Evolutionary conservation across 2,113 vertebrate species (phyloP), one percentile per base, ranked within the genome.

Genomic region (Larimichthys polyactis): DNA sequence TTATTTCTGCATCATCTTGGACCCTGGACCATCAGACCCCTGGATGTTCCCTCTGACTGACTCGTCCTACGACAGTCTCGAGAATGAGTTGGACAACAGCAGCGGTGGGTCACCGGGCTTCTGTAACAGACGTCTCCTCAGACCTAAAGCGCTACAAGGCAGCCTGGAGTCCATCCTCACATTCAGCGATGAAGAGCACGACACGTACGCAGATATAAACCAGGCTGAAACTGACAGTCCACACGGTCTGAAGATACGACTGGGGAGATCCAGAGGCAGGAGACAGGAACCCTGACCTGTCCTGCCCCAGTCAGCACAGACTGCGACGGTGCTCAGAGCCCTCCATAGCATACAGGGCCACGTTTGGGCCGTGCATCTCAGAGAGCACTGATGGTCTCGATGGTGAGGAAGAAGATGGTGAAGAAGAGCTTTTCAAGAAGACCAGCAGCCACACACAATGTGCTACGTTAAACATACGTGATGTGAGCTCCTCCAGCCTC

Each of bases 11-110:
- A 2, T 48, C 1, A 9, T 74, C 19, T 49, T 14, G 2, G 10
- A 24, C 24, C 69, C 32, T 15, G 48, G 4, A 20, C 19, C 24
- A 0, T 52, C 90, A 99, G 97, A 98, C 79, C 91, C 94, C 5
- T 96, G 96, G 80, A 94, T 90, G 74, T 96, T 97, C 81, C 96
- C 96, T 71, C 92, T 96, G 92, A 97, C 96, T 0, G 97, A 98
- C 90, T 99, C 98, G 0, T 99, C 97, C 71, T 99, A 99, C 0
- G 97, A 99, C 92, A 98, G 97, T 88, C 90, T 98, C 71, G 98
- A 99, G 90, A 98, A 98, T 0, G 97, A 98, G 88, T 73, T 97
- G 0, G 97, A 97, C 51, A 88, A 86, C 83, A 83, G 88, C 88
- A 87, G 89, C 29, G 81, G 91, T 0, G 97, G 96, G 2, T 96